Evolutionary conservation across 2,888 invertebrate species (phyloP), one percentile per base, ranked within the genome.

Genomic region (Galeopsomyia nigrocyanea): DNA sequence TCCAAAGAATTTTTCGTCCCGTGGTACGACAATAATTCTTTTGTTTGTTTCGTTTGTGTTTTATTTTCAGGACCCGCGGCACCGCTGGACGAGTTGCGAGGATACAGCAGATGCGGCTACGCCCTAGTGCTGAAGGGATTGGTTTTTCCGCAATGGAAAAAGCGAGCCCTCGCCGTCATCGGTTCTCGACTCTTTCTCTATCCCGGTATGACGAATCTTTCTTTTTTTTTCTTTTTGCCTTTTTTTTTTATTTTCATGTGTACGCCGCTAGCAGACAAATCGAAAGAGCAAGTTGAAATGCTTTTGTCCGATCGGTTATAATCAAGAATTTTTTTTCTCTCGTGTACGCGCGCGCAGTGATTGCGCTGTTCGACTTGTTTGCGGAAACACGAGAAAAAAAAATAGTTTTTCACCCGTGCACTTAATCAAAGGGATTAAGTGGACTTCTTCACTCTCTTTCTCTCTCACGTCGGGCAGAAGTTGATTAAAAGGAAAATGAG

Each of bases 121-220:
- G 85, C 87, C 58, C 87, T 90, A 77, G 88, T 92, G 58, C 84
- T 92, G 63, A 92, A 92, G 83, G 92, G 92, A 58, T 88, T 92
- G 77, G 92, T 92, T 61, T 91, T 91, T 78, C 92, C 92, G 51
- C 91, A 92, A 82, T 92, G 92, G 92, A 90, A 90, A 82, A 88
- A 89, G 66, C 87, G 91, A 76, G 88, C 89, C 46, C 88, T 91
- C 49, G 89, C 90, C 77, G 87, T 92, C 71, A 87, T 90, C 80
- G 91, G 91, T 76, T 90, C 90, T 49, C 87, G 89, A 76, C 87
- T 92, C 71, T 88, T 90, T 81, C 88, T 91, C 74, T 90, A 89
- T 82, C 91, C 89, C 61, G 87, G 88, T 88, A 83, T 82, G 82
- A n/a, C 21, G 5, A 10, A 39, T 3, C 39, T 10, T 39, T 7